Evolutionary conservation across 2,888 invertebrate genomes (phyloP).

Genomic region (Prosopocoilus inquinatus): DNA sequence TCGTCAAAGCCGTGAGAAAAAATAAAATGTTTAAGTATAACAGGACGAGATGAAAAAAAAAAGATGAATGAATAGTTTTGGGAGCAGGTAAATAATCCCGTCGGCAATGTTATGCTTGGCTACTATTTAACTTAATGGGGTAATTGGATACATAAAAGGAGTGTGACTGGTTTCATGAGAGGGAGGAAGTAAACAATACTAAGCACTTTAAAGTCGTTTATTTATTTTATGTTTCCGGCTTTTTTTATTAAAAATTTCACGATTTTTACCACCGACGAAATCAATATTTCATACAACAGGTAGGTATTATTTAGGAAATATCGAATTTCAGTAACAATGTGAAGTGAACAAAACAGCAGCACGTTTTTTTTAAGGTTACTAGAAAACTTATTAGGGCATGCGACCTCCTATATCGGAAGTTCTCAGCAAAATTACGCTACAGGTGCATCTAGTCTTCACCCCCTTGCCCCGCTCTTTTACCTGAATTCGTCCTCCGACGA

Average conservation of each 20-base stretch:
- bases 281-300: neutral
- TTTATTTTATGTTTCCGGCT: slow-evolving; percentile 7
- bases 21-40: too few relatives aligned
- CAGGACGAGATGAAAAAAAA: too few relatives aligned
- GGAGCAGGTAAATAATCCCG: slow-evolving; percentile 9
- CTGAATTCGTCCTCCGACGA: neutral
- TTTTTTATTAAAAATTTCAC: neutral
- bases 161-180: slow-evolving; percentile 13
- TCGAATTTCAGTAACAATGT: neutral
- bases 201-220: slow-evolving; percentile 11
- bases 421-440: slow-evolving; percentile 17
- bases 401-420: slow-evolving; percentile 14
- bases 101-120: slow-evolving; percentile 15
- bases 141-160: slow-evolving; percentile 17
- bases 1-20: too few relatives aligned
- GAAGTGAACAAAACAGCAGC: neutral
- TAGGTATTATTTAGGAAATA: too few relatives aligned
- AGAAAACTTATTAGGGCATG: neutral
- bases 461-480: slow-evolving; percentile 2
- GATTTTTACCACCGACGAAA: neutral
- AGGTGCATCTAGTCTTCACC: slow-evolving; percentile 14
- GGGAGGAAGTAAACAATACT: slow-evolving; percentile 4
- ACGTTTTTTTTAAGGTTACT: neutral
- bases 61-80: too few relatives aligned
- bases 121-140: slow-evolving; percentile 19